Evolutionary conservation across 2,888 invertebrate genomes (phyloP).

Genomic region (Drosophila lacicola): DNA sequence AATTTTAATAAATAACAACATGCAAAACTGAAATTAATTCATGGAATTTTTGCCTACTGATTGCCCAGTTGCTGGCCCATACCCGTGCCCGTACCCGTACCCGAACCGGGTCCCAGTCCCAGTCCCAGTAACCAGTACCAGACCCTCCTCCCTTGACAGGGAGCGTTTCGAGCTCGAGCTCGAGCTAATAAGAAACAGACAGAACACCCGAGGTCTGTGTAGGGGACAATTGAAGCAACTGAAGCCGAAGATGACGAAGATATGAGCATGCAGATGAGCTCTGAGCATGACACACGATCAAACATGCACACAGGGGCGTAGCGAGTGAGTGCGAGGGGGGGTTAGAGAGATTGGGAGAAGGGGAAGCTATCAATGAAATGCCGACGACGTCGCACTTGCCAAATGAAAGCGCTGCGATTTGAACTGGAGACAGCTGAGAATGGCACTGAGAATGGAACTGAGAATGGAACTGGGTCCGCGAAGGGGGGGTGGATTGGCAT

Average conservation of each 20-base stretch:
- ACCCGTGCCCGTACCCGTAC: not conserved
- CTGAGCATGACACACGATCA: slow-evolving; percentile 44
- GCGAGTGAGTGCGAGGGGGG: not conserved
- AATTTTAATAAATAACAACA: slow-evolving; percentile 84
- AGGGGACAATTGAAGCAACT: slow-evolving; percentile 63
- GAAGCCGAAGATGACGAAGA: slow-evolving; percentile 64
- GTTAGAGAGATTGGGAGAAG: not conserved
- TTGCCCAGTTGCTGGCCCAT: slow-evolving; percentile 38
- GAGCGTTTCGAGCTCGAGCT: not conserved
- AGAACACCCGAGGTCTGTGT: slow-evolving; percentile 54
- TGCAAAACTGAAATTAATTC: slow-evolving; percentile 85
- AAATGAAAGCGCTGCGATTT: slow-evolving; percentile 77
- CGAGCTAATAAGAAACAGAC: slow-evolving; percentile 78
- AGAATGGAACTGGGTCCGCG: not conserved
- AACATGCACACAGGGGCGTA: slow-evolving; percentile 34
- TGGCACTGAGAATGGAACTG: slow-evolving; percentile 20
- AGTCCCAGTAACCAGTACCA: not conserved
- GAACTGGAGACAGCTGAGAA: slow-evolving; percentile 6
- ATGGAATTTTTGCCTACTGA: slow-evolving; percentile 76
- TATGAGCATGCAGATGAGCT: slow-evolving; percentile 77
- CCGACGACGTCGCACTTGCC: slow-evolving; percentile 56
- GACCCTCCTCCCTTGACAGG: not conserved
- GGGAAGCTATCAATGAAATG: slow-evolving; percentile 67
- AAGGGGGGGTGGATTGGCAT: slow-evolving; percentile 7
- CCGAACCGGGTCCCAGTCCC: slow-evolving; percentile 7